Evolutionary conservation across 2,113 vertebrate species (phyloP), one percentile per base, ranked within the genome.

Genomic region (Phycodurus eques): DNA sequence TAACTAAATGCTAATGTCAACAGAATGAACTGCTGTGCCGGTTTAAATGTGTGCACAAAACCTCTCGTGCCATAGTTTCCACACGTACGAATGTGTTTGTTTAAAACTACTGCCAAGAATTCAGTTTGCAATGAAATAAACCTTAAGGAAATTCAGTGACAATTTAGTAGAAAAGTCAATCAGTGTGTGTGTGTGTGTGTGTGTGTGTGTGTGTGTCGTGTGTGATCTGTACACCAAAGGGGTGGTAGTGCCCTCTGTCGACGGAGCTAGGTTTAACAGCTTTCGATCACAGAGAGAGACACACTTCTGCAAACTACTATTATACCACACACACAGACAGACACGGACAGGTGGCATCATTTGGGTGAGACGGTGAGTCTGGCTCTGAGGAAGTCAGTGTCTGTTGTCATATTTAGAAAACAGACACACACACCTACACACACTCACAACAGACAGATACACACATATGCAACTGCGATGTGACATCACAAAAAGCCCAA

Each of bases 191-290:
- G 57, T 51, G 67, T n/a, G 75, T n/a, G 67, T 51, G 63, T 27
- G 68, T 53, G 68, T 51, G 72, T 19, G 12, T 51, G 43, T 44
- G 59, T 0, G 33, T 2, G 74, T 57, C 53, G 42, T 69, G 43
- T 43, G 64, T 60, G 68, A 66, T 57, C 19, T 14, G 35, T 31
- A 67, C 59, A 80, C 33, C 27, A 31, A 67, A 88, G 83, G 82
- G 53, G 71, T 69, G 20, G 81, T 62, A 87, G 85, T 84, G 88
- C 90, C 90, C 88, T 87, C 90, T 91, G 65, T 89, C 85, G 88
- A 61, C 76, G 13, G 43, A 79, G 39, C 13, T 14, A 13, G 27
- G 68, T 70, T 27, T 39, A 35, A 35, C 79, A 74, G 35, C 35
- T 68, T 53, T 13, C 33, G 9, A 33, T 22, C 42, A 19, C 61